A percentile compares a stretch with the other conserved stretches of the same genome.
These are phyloP conservation scores for Eptatretus burgeri DNA, from an alignment of 2,113 vertebrate genomes.

Conservation along the genomic window DNA sequence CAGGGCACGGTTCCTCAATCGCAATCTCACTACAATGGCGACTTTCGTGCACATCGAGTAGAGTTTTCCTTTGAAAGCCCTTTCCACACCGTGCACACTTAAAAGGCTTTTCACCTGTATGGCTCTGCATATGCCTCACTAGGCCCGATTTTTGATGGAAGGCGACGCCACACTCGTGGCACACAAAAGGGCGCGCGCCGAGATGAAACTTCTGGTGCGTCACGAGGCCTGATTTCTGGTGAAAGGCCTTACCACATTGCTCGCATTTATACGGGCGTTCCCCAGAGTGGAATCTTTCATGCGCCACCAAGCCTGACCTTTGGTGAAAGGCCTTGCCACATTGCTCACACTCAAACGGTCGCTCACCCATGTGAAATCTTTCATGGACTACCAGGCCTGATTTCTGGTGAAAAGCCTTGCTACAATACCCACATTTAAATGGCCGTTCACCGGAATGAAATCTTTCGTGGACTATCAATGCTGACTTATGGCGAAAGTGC, in stretches of 20 bases:
- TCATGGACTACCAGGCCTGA: background rate
- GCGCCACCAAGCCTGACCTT: background rate
- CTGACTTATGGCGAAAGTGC: background rate
- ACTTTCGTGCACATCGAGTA: background rate
- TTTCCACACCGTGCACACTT: background rate
- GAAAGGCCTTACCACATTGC: conserved; percentile 4
- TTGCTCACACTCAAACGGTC: background rate
- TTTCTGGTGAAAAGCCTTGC: background rate
- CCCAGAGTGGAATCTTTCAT: conserved; percentile 1
- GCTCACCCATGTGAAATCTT: background rate
- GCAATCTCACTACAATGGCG: background rate
- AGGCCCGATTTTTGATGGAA: background rate
- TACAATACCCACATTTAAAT: background rate
- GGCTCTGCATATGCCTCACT: background rate
- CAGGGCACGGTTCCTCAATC: no score
- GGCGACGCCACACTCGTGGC: conserved; percentile 4
- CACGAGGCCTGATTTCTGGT: background rate
- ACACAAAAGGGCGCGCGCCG: background rate
- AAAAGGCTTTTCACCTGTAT: background rate
- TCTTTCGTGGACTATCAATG: background rate
- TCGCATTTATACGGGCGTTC: conserved; percentile 2
- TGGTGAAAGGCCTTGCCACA: conserved; percentile 1
- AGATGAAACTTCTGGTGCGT: conserved; percentile 6
- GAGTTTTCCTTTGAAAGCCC: background rate
- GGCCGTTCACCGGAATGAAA: background rate